These are phyloP conservation scores for Colistium nudipinnis DNA, from an alignment of 2,113 vertebrate species.

Conservation along the genomic window DNA sequence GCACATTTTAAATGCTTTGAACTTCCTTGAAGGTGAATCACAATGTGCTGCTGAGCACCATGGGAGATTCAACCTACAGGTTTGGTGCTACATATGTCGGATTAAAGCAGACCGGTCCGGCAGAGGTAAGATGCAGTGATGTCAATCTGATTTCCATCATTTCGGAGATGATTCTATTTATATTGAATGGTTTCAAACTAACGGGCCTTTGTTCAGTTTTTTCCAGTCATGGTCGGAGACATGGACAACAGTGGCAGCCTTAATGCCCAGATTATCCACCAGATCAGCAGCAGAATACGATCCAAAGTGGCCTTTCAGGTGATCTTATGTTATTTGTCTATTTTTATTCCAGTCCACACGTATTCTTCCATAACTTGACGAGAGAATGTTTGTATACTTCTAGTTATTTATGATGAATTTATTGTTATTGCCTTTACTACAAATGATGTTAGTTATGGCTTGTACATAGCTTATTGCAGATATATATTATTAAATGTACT, in stretches of 20 bases:
- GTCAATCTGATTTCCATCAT: neutral
- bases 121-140: slow-evolving; percentile 80
- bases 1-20: neutral
- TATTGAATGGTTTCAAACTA: neutral
- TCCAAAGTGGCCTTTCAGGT: slow-evolving; percentile 92
- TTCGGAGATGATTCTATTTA: rapidly evolving
- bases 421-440: too few relatives aligned
- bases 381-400: too few relatives aligned
- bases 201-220: slow-evolving; percentile 74
- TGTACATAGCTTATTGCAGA: too few relatives aligned
- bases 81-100: slow-evolving; percentile 89
- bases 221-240: slow-evolving; percentile 89
- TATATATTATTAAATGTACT: too few relatives aligned
- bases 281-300: slow-evolving; percentile 80
- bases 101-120: slow-evolving; percentile 86
- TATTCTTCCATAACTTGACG: too few relatives aligned
- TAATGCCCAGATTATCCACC: slow-evolving; percentile 91
- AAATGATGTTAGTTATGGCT: too few relatives aligned
- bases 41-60: slow-evolving; percentile 86
- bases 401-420: too few relatives aligned
- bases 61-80: slow-evolving; percentile 89
- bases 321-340: neutral
- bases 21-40: slow-evolving; percentile 85
- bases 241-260: slow-evolving; percentile 91
- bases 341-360: too few relatives aligned